Evolutionary conservation across 2,113 vertebrate genomes (phyloP), one percentile per base, ranked within the genome.

Genomic region (Etheostoma cragini): DNA sequence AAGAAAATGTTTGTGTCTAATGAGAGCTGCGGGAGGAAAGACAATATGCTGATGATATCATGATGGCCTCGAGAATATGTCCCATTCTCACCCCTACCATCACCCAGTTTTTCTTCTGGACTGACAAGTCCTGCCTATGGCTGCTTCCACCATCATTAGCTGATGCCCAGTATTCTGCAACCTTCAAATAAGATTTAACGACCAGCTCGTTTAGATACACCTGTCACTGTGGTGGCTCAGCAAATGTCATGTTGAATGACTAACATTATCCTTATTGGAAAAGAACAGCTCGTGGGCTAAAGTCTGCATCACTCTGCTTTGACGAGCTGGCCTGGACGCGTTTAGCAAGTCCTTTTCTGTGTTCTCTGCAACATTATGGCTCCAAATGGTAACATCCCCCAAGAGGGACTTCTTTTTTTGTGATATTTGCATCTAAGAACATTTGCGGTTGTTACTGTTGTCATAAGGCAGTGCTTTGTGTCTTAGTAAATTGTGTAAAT

Each of bases 81-180:
- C 38, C 76, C 38, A 58, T 76, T 78, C 54, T 54, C 68, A 56
- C 46, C 26, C 58, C 35, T 6, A 26, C 24, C 64, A 65, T 83
- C 67, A 65, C 46, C 56, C 69, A 54, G 62, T 66, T 30, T 69
- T 66, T 83, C 73, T 47, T 60, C 38, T 63, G 72, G 66, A 83
- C 62, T 76, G 83, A 87, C 42, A 74, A 57, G 68, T 72, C 70
- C 84, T 30, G 85, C 91, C 83, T 72, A 62, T 10, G 62, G 86
- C 88, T 74, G 72, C 68, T 78, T 85, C 76, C 50, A 56, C 46
- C 74, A 84, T 92, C 79, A 93, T 93, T 90, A 93, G 80, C 63
- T 35, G 57, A 79, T 72, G 79, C 79, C 77, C 53, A 61, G 74
- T 64, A 72, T 69, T 81, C 24, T 77, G 38, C 76, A 67, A 61